Evolutionary conservation across 2,888 invertebrate species (phyloP).

Genomic region (Plusia festucae): DNA sequence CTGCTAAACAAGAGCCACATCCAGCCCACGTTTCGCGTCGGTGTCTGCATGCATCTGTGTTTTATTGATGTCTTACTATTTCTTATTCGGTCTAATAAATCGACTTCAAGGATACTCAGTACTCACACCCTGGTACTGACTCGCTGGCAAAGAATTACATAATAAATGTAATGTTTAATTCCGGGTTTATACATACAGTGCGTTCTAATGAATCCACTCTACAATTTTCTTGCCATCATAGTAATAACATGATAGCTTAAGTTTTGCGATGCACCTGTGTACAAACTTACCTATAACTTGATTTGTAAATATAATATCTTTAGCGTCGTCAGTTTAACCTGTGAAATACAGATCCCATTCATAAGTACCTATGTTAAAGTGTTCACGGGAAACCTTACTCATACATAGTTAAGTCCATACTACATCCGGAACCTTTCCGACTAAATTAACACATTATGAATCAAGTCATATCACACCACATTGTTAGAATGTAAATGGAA

Average conservation of each 20-base stretch:
- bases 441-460: constrained; percentile 39
- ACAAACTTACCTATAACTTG: neutral
- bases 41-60: neutral
- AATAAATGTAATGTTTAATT: neutral
- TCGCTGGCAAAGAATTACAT: constrained; percentile 4
- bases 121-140: no score
- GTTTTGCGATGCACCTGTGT: constrained; percentile 4
- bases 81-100: constrained; percentile 1
- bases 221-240: neutral
- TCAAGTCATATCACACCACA: constrained; percentile 28
- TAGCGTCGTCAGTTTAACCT: neutral
- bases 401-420: neutral
- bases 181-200: neutral
- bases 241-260: neutral
- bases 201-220: neutral
- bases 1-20: neutral
- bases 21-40: neutral
- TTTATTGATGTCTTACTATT: neutral
- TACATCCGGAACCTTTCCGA: constrained; percentile 42
- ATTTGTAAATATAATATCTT: neutral
- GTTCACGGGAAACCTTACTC: neutral
- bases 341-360: neutral
- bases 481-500: constrained; percentile 30
- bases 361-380: neutral
- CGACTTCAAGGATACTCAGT: neutral